Evolutionary conservation across 2,113 vertebrate genomes (phyloP).

Genomic region (Brachypodius melanocephalos): DNA sequence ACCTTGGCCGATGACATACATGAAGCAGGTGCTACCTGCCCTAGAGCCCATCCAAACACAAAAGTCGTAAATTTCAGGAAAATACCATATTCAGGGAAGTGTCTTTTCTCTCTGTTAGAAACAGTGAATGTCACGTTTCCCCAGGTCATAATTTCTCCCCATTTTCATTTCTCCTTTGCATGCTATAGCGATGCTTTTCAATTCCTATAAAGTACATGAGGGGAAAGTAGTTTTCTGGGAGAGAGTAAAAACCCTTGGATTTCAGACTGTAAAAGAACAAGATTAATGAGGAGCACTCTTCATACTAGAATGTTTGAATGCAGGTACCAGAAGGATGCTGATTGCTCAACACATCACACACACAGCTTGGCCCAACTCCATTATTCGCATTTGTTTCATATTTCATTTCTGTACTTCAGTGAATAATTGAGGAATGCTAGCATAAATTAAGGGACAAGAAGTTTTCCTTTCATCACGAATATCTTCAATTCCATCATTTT

Average conservation of each 20-base stretch:
- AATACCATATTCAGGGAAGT: background rate
- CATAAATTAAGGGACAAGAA: conserved; percentile 40
- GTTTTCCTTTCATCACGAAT: conserved; percentile 39
- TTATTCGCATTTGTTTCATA: background rate
- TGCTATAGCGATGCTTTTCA: background rate
- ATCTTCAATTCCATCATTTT: conserved; percentile 33
- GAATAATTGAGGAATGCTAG: conserved; percentile 24
- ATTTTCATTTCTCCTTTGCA: background rate
- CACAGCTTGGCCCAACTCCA: background rate
- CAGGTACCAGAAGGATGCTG: conserved; percentile 33
- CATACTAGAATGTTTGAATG: background rate
- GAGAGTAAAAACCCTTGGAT: background rate
- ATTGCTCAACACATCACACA: conserved; percentile 37
- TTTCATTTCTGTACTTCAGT: conserved; percentile 22
- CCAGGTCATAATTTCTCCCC: background rate
- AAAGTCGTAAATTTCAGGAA: background rate
- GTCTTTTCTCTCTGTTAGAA: background rate
- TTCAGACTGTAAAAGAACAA: background rate
- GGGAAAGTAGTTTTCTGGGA: background rate
- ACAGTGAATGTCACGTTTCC: background rate
- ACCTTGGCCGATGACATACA: background rate
- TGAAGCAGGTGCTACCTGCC: background rate
- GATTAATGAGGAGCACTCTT: background rate
- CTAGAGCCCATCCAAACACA: background rate
- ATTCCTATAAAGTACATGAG: background rate